Percentiles rank a stretch among this genome's conserved stretches.
Conservation (phyloP, 2,797 vertebrate genomes). For the Ptychobarbus kaznakovi region DNA sequence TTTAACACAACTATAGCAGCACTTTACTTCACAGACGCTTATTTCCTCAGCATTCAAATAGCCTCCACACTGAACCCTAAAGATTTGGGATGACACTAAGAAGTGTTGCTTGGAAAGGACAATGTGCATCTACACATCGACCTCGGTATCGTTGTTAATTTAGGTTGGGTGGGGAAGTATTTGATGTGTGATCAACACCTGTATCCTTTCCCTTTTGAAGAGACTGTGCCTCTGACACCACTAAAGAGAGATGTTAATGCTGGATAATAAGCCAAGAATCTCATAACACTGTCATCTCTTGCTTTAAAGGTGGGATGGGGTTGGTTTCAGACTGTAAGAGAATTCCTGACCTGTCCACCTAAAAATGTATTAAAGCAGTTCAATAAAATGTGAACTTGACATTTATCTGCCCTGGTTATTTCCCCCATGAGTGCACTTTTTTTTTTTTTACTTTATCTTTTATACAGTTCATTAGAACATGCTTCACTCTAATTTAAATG, state of each 20-base stretch:
- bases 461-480: background rate
- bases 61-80: slow-evolving; percentile 19
- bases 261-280: slow-evolving; percentile 42
- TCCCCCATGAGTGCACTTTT: background rate
- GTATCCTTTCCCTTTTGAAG: slow-evolving; percentile 30
- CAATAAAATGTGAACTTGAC: slow-evolving; percentile 84
- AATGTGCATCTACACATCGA: slow-evolving; percentile 16
- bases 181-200: slow-evolving; percentile 17
- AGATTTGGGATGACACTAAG: slow-evolving; percentile 34
- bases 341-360: slow-evolving; percentile 72
- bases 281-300: slow-evolving; percentile 47
- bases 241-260: slow-evolving; percentile 37
- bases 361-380: slow-evolving; percentile 78
- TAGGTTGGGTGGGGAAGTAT: slow-evolving; percentile 1
- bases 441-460: background rate
- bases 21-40: slow-evolving; percentile 27
- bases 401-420: slow-evolving; percentile 55
- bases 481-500: too few relatives aligned
- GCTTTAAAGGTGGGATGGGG: slow-evolving; percentile 40
- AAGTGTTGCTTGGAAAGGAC: slow-evolving; percentile 34
- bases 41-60: slow-evolving; percentile 20
- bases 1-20: slow-evolving; percentile 40
- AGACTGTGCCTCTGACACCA: slow-evolving; percentile 55
- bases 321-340: slow-evolving; percentile 64
- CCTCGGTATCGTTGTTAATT: slow-evolving; percentile 21